Percentiles rank a stretch among this genome's conserved stretches.
Conservation (phyloP, 2,888 invertebrate genomes). For the Rhamphomyia laevipes region DNA sequence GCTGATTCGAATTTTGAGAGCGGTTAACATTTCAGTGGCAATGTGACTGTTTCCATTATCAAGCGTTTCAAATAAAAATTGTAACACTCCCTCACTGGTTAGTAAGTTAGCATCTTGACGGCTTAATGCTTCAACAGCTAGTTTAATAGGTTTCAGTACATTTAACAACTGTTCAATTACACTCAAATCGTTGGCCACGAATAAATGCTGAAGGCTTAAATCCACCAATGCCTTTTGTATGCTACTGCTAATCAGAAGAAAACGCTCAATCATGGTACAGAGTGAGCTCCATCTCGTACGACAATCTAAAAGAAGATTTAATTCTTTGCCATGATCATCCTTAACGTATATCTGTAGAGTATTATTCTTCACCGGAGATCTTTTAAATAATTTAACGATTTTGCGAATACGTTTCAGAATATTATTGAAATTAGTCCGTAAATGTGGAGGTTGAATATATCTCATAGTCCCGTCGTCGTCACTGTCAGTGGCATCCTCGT, state of each 20-base stretch:
- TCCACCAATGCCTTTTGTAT: neutral
- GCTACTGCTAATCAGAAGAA: neutral
- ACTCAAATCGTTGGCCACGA: neutral
- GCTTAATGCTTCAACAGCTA: neutral
- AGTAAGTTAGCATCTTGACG: neutral
- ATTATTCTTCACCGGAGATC: conserved; percentile 1
- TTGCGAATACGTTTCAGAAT: neutral
- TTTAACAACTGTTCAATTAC: neutral
- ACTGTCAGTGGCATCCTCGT: neutral
- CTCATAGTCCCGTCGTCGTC: neutral
- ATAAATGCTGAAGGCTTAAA: neutral
- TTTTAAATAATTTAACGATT: conserved; percentile 2
- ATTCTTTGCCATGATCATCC: neutral
- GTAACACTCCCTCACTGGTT: neutral
- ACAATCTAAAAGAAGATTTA: conserved; percentile 2
- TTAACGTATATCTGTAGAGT: conserved; percentile 1
- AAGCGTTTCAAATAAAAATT: conserved; percentile 2
- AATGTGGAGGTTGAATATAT: neutral
- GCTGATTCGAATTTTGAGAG: neutral
- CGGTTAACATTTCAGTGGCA: neutral
- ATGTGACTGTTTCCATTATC: neutral
- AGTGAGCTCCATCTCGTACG: neutral
- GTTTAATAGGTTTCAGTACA: neutral
- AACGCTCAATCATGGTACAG: neutral
- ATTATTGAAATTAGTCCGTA: neutral